Conservation (phyloP, 2,113 vertebrate species). For the Labrus mixtus region DNA sequence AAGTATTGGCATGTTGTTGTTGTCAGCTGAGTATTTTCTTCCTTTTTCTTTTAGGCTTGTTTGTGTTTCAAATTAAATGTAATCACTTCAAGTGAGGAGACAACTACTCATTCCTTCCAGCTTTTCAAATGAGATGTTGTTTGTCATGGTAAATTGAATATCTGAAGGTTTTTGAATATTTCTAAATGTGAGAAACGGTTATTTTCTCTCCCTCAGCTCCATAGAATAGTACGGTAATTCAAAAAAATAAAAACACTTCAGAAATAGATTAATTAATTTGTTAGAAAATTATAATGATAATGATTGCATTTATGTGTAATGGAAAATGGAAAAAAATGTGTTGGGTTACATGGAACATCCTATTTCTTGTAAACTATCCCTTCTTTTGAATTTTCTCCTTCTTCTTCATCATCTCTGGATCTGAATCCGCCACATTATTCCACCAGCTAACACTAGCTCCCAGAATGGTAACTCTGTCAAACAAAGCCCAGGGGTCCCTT, state of each 20-base stretch:
- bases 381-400: not conserved
- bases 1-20: not conserved
- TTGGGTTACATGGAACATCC: not conserved
- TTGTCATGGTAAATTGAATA: not conserved
- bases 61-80: conserved; percentile 6
- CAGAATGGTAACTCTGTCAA: conserved; percentile 28
- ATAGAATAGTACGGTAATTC: too few relatives aligned
- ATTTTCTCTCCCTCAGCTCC: not conserved
- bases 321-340: not conserved
- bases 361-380: not conserved
- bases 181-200: not conserved
- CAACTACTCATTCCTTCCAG: not conserved
- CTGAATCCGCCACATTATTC: conserved; percentile 16
- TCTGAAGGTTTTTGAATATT: not conserved
- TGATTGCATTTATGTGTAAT: not conserved
- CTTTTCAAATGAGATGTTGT: not conserved
- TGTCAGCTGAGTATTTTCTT: not conserved
- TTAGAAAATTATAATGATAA: not conserved
- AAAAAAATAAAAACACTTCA: not conserved
- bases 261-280: not conserved
- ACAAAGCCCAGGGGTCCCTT: conserved; percentile 36
- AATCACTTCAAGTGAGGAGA: not conserved
- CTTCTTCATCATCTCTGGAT: conserved; percentile 2
- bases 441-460: conserved; percentile 4
- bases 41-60: not conserved